phyloP scores from a whole-genome alignment of 2,797 vertebrate species.

The Kryptolebias ocellatus region DNA sequence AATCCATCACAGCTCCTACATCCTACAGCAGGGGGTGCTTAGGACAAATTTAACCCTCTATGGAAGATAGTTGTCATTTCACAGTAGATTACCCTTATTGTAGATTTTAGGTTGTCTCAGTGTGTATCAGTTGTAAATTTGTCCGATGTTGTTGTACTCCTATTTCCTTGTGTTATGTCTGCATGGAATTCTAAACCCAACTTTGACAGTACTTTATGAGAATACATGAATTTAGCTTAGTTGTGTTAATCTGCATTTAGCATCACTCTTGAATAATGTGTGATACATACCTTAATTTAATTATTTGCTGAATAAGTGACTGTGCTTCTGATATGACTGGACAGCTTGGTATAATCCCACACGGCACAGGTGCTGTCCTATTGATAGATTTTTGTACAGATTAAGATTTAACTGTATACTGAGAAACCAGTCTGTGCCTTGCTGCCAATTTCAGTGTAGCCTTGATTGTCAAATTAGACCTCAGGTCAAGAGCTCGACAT shows the following conservation, averaged over 20 bases:
- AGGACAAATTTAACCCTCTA: not conserved
- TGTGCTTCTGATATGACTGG: not conserved
- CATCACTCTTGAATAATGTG: not conserved
- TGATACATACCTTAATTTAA: conserved; percentile 1
- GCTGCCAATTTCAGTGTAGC: conserved; percentile 33
- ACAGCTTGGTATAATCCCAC: conserved; percentile 39
- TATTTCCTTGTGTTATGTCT: conserved; percentile 43
- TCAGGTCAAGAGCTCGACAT: conserved; percentile 42
- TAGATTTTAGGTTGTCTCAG: conserved; percentile 4
- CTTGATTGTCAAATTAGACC: conserved; percentile 52
- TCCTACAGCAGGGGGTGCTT: not conserved
- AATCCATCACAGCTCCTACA: not conserved
- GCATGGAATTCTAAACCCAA: conserved; percentile 46
- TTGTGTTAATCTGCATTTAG: conserved; percentile 13
- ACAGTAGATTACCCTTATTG: not conserved
- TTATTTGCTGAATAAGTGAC: not conserved
- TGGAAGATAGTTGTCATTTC: not conserved
- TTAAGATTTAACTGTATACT: conserved; percentile 58
- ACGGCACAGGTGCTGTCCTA: conserved; percentile 47
- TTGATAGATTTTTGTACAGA: conserved; percentile 66
- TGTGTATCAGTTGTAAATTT: conserved; percentile 25
- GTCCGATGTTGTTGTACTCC: conserved; percentile 33
- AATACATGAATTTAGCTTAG: conserved; percentile 21
- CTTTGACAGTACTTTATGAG: conserved; percentile 42
- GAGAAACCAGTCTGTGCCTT: conserved; percentile 23